These are phyloP conservation scores for Drosophila nikananu DNA, from an alignment of 1,140 invertebrate genomes.

Conservation along the genomic window DNA sequence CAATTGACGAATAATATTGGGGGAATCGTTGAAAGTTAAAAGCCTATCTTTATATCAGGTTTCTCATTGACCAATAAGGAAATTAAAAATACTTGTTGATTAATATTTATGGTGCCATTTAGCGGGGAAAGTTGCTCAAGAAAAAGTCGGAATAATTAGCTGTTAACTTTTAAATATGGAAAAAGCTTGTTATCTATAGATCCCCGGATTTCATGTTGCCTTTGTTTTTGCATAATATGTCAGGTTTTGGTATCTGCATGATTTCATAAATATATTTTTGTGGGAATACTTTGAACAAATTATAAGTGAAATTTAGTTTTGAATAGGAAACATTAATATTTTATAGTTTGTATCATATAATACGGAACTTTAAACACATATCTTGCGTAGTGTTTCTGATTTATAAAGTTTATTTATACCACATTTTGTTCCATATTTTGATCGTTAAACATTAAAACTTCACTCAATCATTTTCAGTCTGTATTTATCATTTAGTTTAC, in stretches of 20 bases:
- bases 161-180: not conserved
- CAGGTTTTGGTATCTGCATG: not conserved
- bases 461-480: conserved; percentile 32
- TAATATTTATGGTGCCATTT: conserved; percentile 46
- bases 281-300: not conserved
- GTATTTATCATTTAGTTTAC: conserved; percentile 34
- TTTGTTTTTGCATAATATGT: conserved; percentile 11
- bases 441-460: conserved; percentile 15
- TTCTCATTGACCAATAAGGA: conserved; percentile 13
- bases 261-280: conserved; percentile 10
- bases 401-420: not conserved
- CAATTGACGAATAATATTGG: conserved; percentile 32
- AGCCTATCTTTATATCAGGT: conserved; percentile 36
- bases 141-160: not conserved
- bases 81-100: conserved; percentile 65
- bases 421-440: not conserved
- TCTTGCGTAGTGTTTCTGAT: not conserved
- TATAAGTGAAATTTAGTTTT: not conserved
- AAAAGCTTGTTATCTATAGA: conserved; percentile 10
- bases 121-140: not conserved
- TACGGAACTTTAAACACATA: not conserved
- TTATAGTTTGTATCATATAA: not conserved
- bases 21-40: conserved; percentile 9
- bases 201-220: conserved; percentile 4
- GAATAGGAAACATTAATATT: not conserved